These are phyloP conservation scores for Heterodera schachtii DNA, from an alignment of 1,140 invertebrate species.

Conservation along the genomic window DNA sequence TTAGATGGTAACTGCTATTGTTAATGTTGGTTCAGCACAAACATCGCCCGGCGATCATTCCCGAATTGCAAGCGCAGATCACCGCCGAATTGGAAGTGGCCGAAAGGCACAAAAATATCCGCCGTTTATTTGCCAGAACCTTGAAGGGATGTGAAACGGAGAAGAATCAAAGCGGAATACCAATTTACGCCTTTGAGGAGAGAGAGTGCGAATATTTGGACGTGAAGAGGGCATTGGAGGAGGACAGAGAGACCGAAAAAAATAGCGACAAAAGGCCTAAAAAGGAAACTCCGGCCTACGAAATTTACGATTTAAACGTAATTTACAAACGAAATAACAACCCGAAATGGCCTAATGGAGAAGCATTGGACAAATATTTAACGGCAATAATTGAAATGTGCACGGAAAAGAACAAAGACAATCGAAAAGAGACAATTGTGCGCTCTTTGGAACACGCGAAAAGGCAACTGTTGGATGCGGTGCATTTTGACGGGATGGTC, in stretches of 20 bases:
- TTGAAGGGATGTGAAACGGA: conserved; percentile 35
- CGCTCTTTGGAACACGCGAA: background rate
- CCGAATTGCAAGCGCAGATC: conserved; percentile 25
- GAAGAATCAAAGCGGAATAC: conserved; percentile 19
- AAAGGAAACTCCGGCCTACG: background rate
- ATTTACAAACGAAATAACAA: background rate
- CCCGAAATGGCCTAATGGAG: background rate
- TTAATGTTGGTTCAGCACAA: conserved; percentile 33
- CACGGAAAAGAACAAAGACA: background rate
- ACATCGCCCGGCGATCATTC: conserved; percentile 34
- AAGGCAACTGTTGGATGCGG: background rate
- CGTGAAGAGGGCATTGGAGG: conserved; percentile 33
- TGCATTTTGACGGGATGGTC: conserved; percentile 9
- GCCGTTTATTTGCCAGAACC: conserved; percentile 19
- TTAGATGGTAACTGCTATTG: too few relatives aligned
- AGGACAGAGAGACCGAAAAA: conserved; percentile 8
- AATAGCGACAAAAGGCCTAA: background rate
- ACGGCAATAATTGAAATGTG: background rate
- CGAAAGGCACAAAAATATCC: conserved; percentile 35
- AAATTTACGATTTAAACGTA: background rate
- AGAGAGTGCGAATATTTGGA: conserved; percentile 31
- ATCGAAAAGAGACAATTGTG: background rate
- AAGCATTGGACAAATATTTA: conserved; percentile 2
- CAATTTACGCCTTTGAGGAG: conserved; percentile 39
- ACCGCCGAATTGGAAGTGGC: background rate